Evolutionary conservation across 2,888 invertebrate genomes (phyloP), one percentile per base, ranked within the genome.

Genomic region (Diloba caeruleocephala): DNA sequence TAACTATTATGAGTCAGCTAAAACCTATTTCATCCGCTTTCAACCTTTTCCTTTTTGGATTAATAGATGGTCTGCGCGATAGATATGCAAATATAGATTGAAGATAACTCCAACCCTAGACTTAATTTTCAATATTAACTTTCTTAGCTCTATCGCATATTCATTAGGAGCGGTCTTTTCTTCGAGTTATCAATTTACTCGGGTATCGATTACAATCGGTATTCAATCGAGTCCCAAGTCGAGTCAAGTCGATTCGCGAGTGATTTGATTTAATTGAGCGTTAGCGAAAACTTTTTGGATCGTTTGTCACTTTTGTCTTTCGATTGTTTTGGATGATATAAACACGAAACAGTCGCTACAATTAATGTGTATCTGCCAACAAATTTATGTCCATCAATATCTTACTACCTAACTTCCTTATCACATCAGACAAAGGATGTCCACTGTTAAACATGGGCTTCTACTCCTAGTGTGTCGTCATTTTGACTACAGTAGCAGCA

Each of bases 161-260:
- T 81, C 80, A 79, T 79, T 70, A 70, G 54, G 25, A 44, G 54
- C 44, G 50, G 57, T 69, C 60, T 73, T 75, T 73, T 75, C 66
- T 56, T 17, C 53, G 57, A 69, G 64, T 74, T 72, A 74, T 73
- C 71, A 73, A 72, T 71, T 72, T 59, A 64, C 61, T 62, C 42
- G 51, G 49, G 70, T 75, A 75, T 80, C 76, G 75, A 79, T 82
- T 79, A 80, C 76, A 76, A 81, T 81, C 75, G 77, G 72, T 76
- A 76, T 77, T 74, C 75, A 74, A 82, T 79, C 74, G 72, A 76
- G 71, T 74, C 74, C 50, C 37, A 62, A 77, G 51, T 61, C 64
- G 64, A 77, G 51, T 61, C 64, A 42, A 71, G 52, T 67, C 66
- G 71, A 59, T 58, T 70, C 55, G 41, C 41, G 43, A 64, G 46